Evolutionary conservation across 2,888 invertebrate genomes (phyloP).

Genomic region (Hemistola chrysoprasaria): DNA sequence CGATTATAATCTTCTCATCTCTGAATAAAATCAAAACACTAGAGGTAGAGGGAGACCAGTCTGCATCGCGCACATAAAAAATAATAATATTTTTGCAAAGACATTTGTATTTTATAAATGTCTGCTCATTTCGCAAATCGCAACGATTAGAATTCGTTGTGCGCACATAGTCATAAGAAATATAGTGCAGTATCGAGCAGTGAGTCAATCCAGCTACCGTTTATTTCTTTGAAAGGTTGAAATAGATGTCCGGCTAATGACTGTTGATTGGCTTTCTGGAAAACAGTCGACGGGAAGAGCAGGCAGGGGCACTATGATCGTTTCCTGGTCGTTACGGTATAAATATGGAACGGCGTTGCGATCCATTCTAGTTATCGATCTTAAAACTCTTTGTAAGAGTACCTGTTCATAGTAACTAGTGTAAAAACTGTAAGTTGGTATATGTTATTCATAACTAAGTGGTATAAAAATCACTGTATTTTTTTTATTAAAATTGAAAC

Average conservation of each 20-base stretch:
- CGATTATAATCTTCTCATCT: too few relatives aligned
- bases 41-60: too few relatives aligned
- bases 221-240: conserved; percentile 61
- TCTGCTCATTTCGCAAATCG: too few relatives aligned
- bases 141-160: too few relatives aligned
- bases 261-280: conserved; percentile 66
- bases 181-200: conserved; percentile 5
- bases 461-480: too few relatives aligned
- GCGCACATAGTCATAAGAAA: not conserved
- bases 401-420: not conserved
- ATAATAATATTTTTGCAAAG: too few relatives aligned
- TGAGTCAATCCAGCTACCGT: conserved; percentile 41
- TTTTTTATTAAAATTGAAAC: too few relatives aligned
- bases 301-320: conserved; percentile 39
- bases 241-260: conserved; percentile 52
- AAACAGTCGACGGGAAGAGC: conserved; percentile 50
- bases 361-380: not conserved
- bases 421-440: too few relatives aligned
- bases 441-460: too few relatives aligned
- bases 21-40: too few relatives aligned
- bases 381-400: conserved; percentile 1
- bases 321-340: conserved; percentile 50
- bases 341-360: conserved; percentile 38
- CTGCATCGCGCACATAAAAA: too few relatives aligned
- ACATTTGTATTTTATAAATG: too few relatives aligned